Conservation (phyloP, 2,888 invertebrate species). For the Agrochola lychnidis region DNA sequence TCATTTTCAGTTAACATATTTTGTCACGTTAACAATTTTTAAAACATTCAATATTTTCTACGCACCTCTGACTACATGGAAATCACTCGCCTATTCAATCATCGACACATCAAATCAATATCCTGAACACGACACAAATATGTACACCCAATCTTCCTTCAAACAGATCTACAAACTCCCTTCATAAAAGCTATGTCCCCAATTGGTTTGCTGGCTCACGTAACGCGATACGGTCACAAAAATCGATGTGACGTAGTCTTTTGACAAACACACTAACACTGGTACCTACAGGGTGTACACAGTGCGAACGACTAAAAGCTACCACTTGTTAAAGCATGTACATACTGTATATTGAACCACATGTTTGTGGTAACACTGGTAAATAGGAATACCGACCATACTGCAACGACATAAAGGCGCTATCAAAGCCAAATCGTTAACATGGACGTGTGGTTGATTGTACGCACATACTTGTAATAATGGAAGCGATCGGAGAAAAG, state of each 20-base stretch:
- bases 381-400: neutral
- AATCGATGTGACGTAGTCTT: constrained; percentile 52
- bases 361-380: neutral
- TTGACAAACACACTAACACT: constrained; percentile 48
- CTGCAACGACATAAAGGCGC: neutral
- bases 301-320: constrained; percentile 46
- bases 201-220: constrained; percentile 42
- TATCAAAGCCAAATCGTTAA: neutral
- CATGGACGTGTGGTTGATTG: neutral
- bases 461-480: constrained; percentile 1
- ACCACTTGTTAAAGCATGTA: constrained; percentile 41
- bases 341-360: constrained; percentile 15
- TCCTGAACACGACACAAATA: neutral
- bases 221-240: constrained; percentile 38
- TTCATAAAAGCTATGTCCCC: constrained; percentile 46
- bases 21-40: too few relatives aligned
- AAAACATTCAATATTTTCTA: neutral
- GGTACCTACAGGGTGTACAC: constrained; percentile 16
- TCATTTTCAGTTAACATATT: too few relatives aligned
- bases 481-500: neutral
- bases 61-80: too few relatives aligned
- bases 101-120: neutral
- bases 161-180: constrained; percentile 12
- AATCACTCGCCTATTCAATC: neutral
- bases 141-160: neutral